Evolutionary conservation across 2,888 invertebrate species (phyloP).

Genomic region (Pollenia amentaria): DNA sequence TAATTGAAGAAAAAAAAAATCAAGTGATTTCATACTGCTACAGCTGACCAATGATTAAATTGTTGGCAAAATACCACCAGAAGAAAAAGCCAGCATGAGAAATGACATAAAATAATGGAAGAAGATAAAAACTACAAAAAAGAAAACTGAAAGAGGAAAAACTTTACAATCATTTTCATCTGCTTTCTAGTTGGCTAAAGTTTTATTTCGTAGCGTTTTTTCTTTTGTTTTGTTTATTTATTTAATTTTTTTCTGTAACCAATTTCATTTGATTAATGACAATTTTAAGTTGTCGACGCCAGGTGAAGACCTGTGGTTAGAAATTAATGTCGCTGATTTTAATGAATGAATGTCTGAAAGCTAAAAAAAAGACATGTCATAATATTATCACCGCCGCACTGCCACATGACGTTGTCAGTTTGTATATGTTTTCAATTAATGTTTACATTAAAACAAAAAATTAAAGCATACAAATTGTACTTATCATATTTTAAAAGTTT

Average conservation of each 20-base stretch:
- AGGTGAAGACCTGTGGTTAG: conserved; percentile 50
- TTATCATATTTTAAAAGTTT: too few relatives aligned
- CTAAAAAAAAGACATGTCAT: conserved; percentile 50
- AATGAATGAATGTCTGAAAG: conserved; percentile 62
- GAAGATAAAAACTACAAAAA: conserved; percentile 2
- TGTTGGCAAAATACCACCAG: conserved; percentile 16
- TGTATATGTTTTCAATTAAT: too few relatives aligned
- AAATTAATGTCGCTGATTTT: conserved; percentile 50
- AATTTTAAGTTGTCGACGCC: conserved; percentile 54
- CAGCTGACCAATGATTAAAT: conserved; percentile 17
- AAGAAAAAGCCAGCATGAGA: conserved; percentile 12
- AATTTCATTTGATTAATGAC: conserved; percentile 63
- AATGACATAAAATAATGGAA: conserved; percentile 42
- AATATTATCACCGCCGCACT: not conserved
- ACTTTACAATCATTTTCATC: conserved; percentile 28
- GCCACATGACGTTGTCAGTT: too few relatives aligned
- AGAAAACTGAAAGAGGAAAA: not conserved
- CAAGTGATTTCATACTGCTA: conserved; percentile 4
- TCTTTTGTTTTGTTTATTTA: not conserved
- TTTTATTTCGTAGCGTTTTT: conserved; percentile 5
- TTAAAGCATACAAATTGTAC: too few relatives aligned
- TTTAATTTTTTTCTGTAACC: conserved; percentile 9
- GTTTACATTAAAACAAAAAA: too few relatives aligned
- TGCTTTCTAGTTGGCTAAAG: conserved; percentile 4
- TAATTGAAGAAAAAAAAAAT: not conserved